These are phyloP conservation scores for Cephalotes varians DNA, from an alignment of 2,888 invertebrate species.

Conservation along the genomic window DNA sequence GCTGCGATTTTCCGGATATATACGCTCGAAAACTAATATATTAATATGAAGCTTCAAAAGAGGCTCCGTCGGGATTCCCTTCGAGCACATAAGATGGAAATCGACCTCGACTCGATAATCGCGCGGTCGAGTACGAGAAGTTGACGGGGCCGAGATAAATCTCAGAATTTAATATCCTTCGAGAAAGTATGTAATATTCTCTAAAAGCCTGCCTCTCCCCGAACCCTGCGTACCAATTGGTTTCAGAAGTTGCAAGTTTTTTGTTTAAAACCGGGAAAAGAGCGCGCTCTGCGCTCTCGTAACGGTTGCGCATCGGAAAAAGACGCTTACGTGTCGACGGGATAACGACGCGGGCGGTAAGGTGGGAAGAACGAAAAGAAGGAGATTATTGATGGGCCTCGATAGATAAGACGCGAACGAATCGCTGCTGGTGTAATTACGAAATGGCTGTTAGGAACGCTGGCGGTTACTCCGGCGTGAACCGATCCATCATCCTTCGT, in stretches of 20 bases:
- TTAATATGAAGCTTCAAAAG: constrained; percentile 45
- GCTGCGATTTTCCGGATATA: constrained; percentile 24
- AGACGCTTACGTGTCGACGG: constrained; percentile 27
- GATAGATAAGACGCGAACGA: constrained; percentile 81
- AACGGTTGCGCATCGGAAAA: constrained; percentile 35
- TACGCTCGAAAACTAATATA: constrained; percentile 40
- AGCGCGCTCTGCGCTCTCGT: constrained; percentile 1
- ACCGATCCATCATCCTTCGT: constrained; percentile 81
- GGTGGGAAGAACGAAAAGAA: constrained; percentile 69
- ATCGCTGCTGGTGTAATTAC: constrained; percentile 82
- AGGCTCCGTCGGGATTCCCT: constrained; percentile 38
- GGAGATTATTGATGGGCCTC: constrained; percentile 83
- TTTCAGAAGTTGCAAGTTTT: constrained; percentile 55
- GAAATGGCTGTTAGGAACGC: constrained; percentile 80
- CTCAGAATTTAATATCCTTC: constrained; percentile 84
- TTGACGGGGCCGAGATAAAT: constrained; percentile 80
- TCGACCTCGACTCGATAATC: constrained; percentile 65
- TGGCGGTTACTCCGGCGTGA: constrained; percentile 73
- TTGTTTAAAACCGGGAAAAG: constrained; percentile 65
- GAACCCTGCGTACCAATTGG: constrained; percentile 27
- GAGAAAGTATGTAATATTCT: constrained; percentile 83
- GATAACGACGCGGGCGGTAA: constrained; percentile 20
- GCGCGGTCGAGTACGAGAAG: constrained; percentile 62
- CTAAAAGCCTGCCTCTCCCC: constrained; percentile 75
- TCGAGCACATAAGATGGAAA: constrained; percentile 48